Evolutionary conservation across 2,888 invertebrate species (phyloP), one percentile per base, ranked within the genome.

Genomic region (Spisula subtruncata): DNA sequence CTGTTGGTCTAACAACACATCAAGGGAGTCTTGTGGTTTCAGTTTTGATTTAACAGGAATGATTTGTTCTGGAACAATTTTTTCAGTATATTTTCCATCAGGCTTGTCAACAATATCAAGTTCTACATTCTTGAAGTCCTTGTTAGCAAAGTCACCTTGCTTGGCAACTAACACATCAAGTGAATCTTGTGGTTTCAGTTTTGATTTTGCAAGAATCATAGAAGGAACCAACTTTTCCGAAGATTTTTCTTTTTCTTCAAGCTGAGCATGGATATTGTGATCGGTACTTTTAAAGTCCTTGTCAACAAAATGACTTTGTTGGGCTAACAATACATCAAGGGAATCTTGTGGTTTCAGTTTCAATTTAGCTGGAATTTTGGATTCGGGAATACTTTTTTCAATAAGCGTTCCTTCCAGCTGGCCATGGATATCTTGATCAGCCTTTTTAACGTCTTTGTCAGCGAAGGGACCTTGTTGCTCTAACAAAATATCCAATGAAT

Each of bases 401-500:
- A 8, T 41, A 41, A 41, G 41, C 41, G 41, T 41, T 41, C 41
- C 41, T 41, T 41, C 41, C 2, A 41, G 41, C 41, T 41, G 41
- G 41, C 8, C 8, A 8, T 5, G 2, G 8, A 41, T 8, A 41
- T 41, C 41, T 41, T 41, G 2, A 41, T 90, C 89, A 60, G 88
- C 86, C 75, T 84, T 82, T 56, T 90, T 60, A n/a, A 46, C 8
- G 60, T 86, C 75, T 14, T 16, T n/a, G 46, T 90, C 87, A 35
- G 90, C 75, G 10, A 87, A 82, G 46, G 91, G 80, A n/a, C 89
- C 90, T 83, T 92, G 92, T 60, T 90, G 75, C 6, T 86, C 82
- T 12, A 92, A 48, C 41, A 92, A 85, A 18, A 90, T 18, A 87
- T 92, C 92, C n/a, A 92, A 75, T 20, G 91, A 91, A 84, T 85